phyloP scores from a whole-genome alignment of 1,140 invertebrate genomes.

The Micrasema minimum region DNA sequence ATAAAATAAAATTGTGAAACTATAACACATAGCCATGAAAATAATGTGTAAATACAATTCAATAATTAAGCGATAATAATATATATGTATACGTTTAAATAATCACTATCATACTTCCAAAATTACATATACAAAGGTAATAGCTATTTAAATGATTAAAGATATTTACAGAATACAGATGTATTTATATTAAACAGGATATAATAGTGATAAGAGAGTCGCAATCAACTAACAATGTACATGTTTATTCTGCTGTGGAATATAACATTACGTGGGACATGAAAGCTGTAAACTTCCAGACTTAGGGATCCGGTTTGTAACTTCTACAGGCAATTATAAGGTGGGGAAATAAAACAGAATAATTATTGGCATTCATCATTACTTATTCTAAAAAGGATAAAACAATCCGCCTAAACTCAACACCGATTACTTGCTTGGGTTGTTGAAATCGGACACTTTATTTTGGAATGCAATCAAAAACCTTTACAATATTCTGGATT shows the following conservation, averaged over 20 bases:
- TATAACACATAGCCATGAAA: slow-evolving; percentile 53
- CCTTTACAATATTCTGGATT: slow-evolving; percentile 44
- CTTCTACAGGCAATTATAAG: too few relatives aligned
- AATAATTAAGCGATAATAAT: slow-evolving; percentile 52
- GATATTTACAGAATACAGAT: slow-evolving; percentile 51
- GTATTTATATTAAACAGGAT: slow-evolving; percentile 42
- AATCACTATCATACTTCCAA: slow-evolving; percentile 47
- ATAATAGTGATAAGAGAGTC: slow-evolving; percentile 42
- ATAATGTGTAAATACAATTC: slow-evolving; percentile 52
- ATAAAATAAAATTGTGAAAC: slow-evolving; percentile 54
- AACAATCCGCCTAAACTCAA: background rate
- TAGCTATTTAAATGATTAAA: slow-evolving; percentile 51
- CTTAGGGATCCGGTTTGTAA: background rate
- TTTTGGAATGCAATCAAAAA: slow-evolving; percentile 53
- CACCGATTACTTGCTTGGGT: background rate
- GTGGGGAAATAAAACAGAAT: too few relatives aligned
- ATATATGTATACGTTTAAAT: slow-evolving; percentile 47
- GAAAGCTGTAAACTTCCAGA: slow-evolving; percentile 7
- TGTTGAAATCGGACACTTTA: background rate
- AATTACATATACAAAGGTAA: slow-evolving; percentile 51
- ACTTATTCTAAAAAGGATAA: background rate
- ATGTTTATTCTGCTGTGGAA: slow-evolving; percentile 32
- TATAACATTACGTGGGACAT: too few relatives aligned
- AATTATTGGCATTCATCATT: background rate
- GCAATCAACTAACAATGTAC: slow-evolving; percentile 40